Percentiles rank a stretch among this genome's conserved stretches.
Evolutionary conservation across 2,888 invertebrate species (phyloP).

Genomic region (Drosophila paracracens): DNA sequence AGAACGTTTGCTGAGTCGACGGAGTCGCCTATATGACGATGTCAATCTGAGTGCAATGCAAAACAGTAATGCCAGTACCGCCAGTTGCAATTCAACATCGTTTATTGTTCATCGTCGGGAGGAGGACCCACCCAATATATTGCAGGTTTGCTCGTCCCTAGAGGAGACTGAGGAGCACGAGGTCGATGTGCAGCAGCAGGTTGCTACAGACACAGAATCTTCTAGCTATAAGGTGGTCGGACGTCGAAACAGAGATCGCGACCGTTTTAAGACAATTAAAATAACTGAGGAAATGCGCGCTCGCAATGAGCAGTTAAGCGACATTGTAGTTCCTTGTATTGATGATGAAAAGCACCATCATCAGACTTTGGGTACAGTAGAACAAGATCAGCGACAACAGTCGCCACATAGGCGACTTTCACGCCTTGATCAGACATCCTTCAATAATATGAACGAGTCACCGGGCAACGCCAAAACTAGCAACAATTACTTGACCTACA

Average conservation of each 20-base stretch:
- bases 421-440: constrained; percentile 69
- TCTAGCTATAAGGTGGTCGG: constrained; percentile 66
- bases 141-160: constrained; percentile 23
- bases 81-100: constrained; percentile 72
- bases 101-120: constrained; percentile 68
- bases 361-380: background rate
- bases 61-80: constrained; percentile 49
- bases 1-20: constrained; percentile 83
- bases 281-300: constrained; percentile 77
- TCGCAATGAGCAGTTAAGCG: constrained; percentile 63
- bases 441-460: constrained; percentile 58
- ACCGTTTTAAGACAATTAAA: constrained; percentile 85
- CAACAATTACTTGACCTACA: constrained; percentile 82
- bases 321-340: constrained; percentile 84
- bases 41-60: constrained; percentile 78
- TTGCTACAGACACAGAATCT: constrained; percentile 57
- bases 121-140: constrained; percentile 44
- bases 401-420: constrained; percentile 68
- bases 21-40: constrained; percentile 84
- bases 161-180: constrained; percentile 43
- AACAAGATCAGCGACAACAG: constrained; percentile 22
- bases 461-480: constrained; percentile 16
- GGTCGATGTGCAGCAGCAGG: constrained; percentile 11
- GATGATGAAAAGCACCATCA: constrained; percentile 69
- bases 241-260: constrained; percentile 83